Evolutionary conservation across 2,888 invertebrate species (phyloP).

Genomic region (Anticlea derivata): DNA sequence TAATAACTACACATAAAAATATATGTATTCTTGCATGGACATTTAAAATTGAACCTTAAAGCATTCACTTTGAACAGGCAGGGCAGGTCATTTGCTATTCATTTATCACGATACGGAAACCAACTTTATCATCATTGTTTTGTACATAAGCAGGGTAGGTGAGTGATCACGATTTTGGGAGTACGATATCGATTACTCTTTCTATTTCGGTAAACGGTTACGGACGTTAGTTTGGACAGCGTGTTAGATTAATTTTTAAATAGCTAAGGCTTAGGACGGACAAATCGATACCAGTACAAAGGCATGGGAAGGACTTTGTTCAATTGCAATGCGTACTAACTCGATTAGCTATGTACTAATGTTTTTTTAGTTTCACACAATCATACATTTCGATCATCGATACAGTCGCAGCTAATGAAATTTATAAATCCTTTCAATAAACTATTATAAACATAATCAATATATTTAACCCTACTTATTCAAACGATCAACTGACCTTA

Average conservation of each 20-base stretch:
- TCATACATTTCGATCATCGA: conserved; percentile 3
- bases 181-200: conserved; percentile 32
- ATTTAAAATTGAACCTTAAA: conserved; percentile 6
- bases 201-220: conserved; percentile 42
- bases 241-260: conserved; percentile 76
- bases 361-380: background rate
- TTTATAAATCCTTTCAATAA: too few relatives aligned
- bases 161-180: conserved; percentile 10
- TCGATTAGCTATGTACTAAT: conserved; percentile 9
- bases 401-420: conserved; percentile 1
- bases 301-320: conserved; percentile 61
- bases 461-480: too few relatives aligned
- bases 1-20: background rate
- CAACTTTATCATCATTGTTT: background rate
- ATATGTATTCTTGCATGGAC: conserved; percentile 12
- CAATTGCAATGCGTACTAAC: conserved; percentile 38
- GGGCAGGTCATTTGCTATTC: too few relatives aligned
- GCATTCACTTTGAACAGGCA: conserved; percentile 1
- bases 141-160: conserved; percentile 5
- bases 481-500: too few relatives aligned
- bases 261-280: conserved; percentile 76
- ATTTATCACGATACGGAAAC: too few relatives aligned
- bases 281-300: conserved; percentile 70
- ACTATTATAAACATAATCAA: too few relatives aligned
- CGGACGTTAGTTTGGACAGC: conserved; percentile 67